Evolutionary conservation across 1,140 invertebrate species (phyloP).

Genomic region (Trissolcus basalis): DNA sequence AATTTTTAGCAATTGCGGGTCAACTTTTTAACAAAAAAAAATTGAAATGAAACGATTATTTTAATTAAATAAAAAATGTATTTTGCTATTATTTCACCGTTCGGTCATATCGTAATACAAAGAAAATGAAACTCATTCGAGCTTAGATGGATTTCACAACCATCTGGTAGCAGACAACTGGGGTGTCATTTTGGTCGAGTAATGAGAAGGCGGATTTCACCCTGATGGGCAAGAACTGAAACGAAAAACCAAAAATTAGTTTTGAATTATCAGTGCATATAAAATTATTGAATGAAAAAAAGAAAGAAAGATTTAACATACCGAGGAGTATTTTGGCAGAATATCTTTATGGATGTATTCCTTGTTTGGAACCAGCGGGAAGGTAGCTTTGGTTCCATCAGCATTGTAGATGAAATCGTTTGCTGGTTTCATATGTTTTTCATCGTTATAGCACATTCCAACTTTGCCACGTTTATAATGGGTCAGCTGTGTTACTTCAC

Average conservation of each 20-base stretch:
- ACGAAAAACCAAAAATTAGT: not conserved
- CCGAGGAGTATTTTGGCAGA: not conserved
- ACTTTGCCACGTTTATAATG: not conserved
- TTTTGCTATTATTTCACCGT: no score
- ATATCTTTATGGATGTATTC: not conserved
- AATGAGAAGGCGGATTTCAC: not conserved
- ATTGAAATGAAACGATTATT: no score
- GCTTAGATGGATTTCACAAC: not conserved
- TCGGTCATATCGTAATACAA: no score
- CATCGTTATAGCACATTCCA: not conserved
- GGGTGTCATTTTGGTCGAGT: not conserved
- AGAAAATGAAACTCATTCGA: not conserved
- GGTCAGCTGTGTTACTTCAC: not conserved
- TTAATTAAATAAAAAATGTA: no score
- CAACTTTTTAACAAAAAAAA: not conserved
- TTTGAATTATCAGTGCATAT: no score
- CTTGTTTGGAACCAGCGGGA: not conserved
- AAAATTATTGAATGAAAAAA: not conserved
- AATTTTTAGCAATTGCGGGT: conserved; percentile 66
- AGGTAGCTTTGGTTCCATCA: not conserved
- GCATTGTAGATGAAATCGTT: not conserved
- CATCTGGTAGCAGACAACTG: not conserved
- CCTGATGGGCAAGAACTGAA: not conserved
- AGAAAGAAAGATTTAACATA: not conserved
- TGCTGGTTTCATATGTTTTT: not conserved